Evolutionary conservation across 1,140 invertebrate species (phyloP), one percentile per base, ranked within the genome.

Genomic region (Atta colombica): DNA sequence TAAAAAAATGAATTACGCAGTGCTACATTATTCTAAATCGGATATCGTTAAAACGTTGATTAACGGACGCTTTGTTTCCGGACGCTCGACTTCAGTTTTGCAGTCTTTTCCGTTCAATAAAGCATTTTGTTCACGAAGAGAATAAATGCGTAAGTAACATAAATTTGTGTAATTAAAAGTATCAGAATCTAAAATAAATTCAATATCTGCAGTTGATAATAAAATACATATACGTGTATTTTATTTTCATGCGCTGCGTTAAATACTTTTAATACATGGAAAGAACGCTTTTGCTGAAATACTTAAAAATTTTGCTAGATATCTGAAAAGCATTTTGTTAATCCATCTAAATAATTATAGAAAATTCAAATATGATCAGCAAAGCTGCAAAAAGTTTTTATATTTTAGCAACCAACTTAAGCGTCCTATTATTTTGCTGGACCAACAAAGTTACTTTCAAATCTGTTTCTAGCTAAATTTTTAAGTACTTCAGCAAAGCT

Each of bases 41-140:
- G 66, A 82, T 69, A 80, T 69, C 31, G 77, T 69, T 72, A 74
- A 82, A 72, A 74, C 21, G 53, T 72, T 82, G 53, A 82, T 82
- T 72, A 82, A 74, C 53, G 66, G 4, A 60, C 53, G 51, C 78
- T 77, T 85, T 77, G 51, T 77, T 55, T 58, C 31, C 31, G 53
- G 53, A 58, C 31, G 39, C 39, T 65, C n/a, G 8, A 71, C 63
- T 81, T 45, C 39, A 25, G 7, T 63, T 45, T 60, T 60, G 31
- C 49, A 10, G 18, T 58, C 35, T 72, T 31, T 72, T 81, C 1
- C 31, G 10, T 14, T 60, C 12, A 21, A 72, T 82, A 16, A n/a
- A 45, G 35, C 53, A 72, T 81, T 82, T 45, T 72, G 25, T 69
- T 55, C 21, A 14, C 14, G 3, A 72, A 82, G 69, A 25, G 35